Base-by-base conservation (phyloP, 2,888 invertebrate species). In the Cheilosia vulpina region DNA sequence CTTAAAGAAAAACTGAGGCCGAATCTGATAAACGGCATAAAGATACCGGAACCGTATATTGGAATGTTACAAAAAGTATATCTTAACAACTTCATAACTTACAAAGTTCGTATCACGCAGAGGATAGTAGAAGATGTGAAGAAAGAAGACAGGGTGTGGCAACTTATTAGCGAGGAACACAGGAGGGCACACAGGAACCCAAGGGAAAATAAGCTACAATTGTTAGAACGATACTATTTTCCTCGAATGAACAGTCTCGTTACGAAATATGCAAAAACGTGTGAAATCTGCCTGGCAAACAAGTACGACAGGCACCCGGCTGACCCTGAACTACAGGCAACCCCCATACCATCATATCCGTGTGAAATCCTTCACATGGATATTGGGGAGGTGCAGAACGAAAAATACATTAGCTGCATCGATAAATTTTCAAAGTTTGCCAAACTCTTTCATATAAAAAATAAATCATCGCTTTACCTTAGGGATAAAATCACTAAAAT, bases 291-390 rank as follows among this genome's bases (percentile, higher is more conserved):
- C n/a, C n/a, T n/a, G n/a, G n/a, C n/a, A n/a, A n/a, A n/a, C n/a
- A n/a, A n/a, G n/a, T n/a, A n/a, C n/a, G n/a, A n/a, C n/a, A 31
- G 31, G 31, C 31, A 31, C 31, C 31, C 31, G 9, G 9, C 9
- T 9, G 7, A 31, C 9, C 31, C 31, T 9, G 9, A 31, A 9
- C 9, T 31, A 7, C 34, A 65, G 15, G 13, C 24, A 13, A 52
- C 50, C 5, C 34, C 65, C 9, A 9, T 65, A 9, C 50, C 65
- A 38, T 52, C 65, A 21, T 65, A 52, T 21, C 21, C 63, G 7
- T 47, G 45, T 31, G 31, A 63, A 17, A 63, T 45, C 9, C 17
- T 63, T 5, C 27, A 57, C 11, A 7, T 17, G 17, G 34, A 17
- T 6, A 57, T 41, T 13, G 15, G 21, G 11, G 50, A 50, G 21